Evolutionary conservation across 2,797 vertebrate genomes (phyloP), one percentile per base, ranked within the genome.

Genomic region (Myotis daubentonii): DNA sequence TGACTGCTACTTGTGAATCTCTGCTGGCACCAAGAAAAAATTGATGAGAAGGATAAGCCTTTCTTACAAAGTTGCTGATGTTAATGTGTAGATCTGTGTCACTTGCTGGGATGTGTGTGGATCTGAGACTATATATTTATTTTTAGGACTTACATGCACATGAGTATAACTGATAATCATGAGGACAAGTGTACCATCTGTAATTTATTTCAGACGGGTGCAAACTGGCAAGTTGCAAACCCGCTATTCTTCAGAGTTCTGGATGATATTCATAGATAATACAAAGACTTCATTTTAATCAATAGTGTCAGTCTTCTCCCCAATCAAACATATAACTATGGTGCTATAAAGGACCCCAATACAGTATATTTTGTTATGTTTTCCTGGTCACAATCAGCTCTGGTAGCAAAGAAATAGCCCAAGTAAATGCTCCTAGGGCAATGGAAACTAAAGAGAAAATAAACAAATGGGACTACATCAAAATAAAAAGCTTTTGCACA

Each of bases 1-100:
- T 95, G 87, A 88, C 95, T 95, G 94, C n/a, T 80, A 92, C 90
- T 90, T 87, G 87, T 94, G 89, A 95, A 72, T 98, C 97, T 96
- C 79, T 95, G 83, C 81, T 96, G 1, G 4, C 84, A 91, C 89
- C 25, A 49, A 80, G 10, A 70, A 87, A 83, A 90, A 80, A 75
- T 20, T 72, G 84, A 93, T 85, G 94, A 91, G 68, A 83, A 92
- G 41, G 85, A 95, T 94, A 95, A 95, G 78, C 23, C 90, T 89
- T 95, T 62, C 76, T 93, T 93, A 75, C 72, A 75, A 89, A 96
- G 94, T 87, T 96, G 90, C 94, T 93, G 93, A 96, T 91, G 44
- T 87, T 86, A 53, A 86, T 84, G 78, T 94, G 94, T 91, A 93
- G 96, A 92, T 96, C 79, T 89, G 89, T 93, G 92, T 85, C 88